Evolutionary conservation across 2,797 vertebrate species (phyloP).

Genomic region (Heliangelus exortis): DNA sequence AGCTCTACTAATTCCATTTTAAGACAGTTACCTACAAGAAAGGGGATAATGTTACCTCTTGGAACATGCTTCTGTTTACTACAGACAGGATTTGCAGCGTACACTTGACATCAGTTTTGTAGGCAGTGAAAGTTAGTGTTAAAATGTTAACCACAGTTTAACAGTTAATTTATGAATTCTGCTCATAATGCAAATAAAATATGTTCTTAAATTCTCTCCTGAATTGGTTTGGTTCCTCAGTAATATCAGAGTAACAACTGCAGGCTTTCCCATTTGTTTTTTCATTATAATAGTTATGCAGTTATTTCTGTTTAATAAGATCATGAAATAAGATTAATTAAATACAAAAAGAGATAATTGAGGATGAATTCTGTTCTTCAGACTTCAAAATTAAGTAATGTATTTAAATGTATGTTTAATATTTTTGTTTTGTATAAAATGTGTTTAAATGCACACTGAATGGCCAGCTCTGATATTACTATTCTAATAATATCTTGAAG

Average conservation of each 20-base stretch:
- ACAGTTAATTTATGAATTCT: background rate
- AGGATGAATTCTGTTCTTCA: background rate
- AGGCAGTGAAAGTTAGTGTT: background rate
- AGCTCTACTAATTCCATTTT: slow-evolving; percentile 41
- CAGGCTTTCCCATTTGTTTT: background rate
- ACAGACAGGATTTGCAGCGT: background rate
- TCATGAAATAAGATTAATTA: background rate
- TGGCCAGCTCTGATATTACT: background rate
- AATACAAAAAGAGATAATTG: background rate
- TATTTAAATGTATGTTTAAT: background rate
- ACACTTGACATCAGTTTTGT: background rate
- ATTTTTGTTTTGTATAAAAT: background rate
- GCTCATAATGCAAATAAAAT: background rate
- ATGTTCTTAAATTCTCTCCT: background rate
- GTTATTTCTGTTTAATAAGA: background rate
- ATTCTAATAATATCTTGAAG: background rate
- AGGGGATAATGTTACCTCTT: background rate
- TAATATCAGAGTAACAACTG: background rate
- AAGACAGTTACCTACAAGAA: slow-evolving; percentile 8
- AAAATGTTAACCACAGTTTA: background rate
- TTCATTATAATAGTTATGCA: background rate
- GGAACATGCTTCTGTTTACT: background rate
- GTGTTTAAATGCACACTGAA: background rate
- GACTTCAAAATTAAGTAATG: background rate
- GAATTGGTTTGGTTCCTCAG: background rate